Evolutionary conservation across 2,888 invertebrate species (phyloP).

Genomic region (Pinctada fucata): DNA sequence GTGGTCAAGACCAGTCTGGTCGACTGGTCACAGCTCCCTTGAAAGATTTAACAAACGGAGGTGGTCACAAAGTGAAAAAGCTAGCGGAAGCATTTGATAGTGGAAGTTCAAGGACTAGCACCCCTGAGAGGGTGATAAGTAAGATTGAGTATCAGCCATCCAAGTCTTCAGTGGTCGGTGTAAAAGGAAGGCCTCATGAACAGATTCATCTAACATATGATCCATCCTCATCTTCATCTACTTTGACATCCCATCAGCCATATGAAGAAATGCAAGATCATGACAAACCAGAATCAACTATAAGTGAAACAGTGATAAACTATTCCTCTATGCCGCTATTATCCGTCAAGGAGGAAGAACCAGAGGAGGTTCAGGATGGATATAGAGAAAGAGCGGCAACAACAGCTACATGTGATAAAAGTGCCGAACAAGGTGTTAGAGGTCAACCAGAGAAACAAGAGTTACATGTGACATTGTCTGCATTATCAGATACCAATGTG

Average conservation of each 20-base stretch:
- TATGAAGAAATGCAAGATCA: conserved; percentile 28
- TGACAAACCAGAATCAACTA: conserved; percentile 58
- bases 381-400: conserved; percentile 56
- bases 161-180: conserved; percentile 18
- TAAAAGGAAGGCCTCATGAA: conserved; percentile 34
- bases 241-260: conserved; percentile 50
- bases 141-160: conserved; percentile 31
- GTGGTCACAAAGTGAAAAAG: conserved; percentile 57
- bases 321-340: conserved; percentile 66
- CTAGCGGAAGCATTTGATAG: conserved; percentile 60
- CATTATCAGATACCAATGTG: conserved; percentile 47
- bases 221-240: conserved; percentile 55
- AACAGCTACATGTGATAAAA: conserved; percentile 53
- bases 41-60: conserved; percentile 67
- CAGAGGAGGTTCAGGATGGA: conserved; percentile 38
- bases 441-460: conserved; percentile 42
- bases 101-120: conserved; percentile 41
- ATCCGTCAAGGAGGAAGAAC: conserved; percentile 51
- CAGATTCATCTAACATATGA: conserved; percentile 38
- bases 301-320: conserved; percentile 51
- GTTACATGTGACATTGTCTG: conserved; percentile 53
- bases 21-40: conserved; percentile 46
- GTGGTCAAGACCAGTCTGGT: conserved; percentile 52
- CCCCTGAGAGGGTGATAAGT: conserved; percentile 31
- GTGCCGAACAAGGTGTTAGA: conserved; percentile 31